Evolutionary conservation across 2,797 vertebrate species (phyloP).

Genomic region (Mareca strepera): DNA sequence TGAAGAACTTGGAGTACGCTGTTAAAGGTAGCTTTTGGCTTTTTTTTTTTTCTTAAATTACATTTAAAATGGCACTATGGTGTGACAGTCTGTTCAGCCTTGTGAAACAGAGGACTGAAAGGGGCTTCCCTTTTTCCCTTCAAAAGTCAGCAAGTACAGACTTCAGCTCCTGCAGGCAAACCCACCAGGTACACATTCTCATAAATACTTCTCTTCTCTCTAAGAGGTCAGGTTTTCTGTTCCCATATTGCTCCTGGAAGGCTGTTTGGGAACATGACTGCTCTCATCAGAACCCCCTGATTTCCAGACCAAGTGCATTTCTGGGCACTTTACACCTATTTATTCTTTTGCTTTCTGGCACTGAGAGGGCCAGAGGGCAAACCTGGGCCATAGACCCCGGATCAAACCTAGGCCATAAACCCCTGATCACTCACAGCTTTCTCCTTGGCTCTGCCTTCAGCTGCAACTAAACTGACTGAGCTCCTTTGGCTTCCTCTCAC

Average conservation of each 20-base stretch:
- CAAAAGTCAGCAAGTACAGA: neutral
- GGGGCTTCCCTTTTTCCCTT: conserved; percentile 38
- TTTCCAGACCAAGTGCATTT: neutral
- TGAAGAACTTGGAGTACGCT: conserved; percentile 1
- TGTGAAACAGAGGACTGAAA: neutral
- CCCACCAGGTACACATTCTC: neutral
- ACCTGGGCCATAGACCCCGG: neutral
- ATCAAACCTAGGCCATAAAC: neutral
- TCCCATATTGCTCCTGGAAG: neutral
- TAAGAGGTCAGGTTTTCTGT: neutral
- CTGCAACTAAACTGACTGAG: neutral
- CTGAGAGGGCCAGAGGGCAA: neutral
- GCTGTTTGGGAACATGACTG: neutral
- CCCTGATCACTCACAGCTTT: neutral
- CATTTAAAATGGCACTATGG: conserved; percentile 54
- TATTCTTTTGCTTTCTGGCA: neutral
- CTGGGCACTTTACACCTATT: neutral
- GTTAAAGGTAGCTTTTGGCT: conserved; percentile 34
- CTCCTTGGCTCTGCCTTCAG: neutral
- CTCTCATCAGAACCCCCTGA: neutral
- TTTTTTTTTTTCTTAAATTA: conserved; percentile 25
- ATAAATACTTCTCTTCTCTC: neutral
- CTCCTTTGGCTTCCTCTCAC: neutral
- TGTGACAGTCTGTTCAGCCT: conserved; percentile 47
- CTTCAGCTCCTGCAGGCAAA: neutral